A percentile compares a stretch with the other conserved stretches of the same genome.
phyloP scores from a whole-genome alignment of 2,888 invertebrate species.

The Salticus scenicus region DNA sequence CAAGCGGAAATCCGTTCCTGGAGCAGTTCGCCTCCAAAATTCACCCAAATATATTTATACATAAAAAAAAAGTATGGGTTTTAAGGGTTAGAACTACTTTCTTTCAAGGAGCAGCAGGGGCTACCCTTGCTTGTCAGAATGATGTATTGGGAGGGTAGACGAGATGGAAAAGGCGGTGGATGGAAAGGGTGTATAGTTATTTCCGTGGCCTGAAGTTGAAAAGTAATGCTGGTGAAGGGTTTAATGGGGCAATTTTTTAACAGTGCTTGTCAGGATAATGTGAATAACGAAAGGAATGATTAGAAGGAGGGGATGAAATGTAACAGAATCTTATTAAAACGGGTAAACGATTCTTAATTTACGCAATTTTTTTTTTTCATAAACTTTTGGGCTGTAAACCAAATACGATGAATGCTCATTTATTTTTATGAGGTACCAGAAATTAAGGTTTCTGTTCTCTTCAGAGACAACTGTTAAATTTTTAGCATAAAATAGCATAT shows the following conservation, averaged over 20 bases:
- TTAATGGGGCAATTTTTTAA: conserved; percentile 5
- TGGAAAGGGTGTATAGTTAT: not conserved
- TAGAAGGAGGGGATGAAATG: not conserved
- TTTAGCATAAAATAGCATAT: too few relatives aligned
- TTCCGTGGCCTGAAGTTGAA: conserved; percentile 4
- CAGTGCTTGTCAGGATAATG: not conserved
- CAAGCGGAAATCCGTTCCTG: conserved; percentile 41
- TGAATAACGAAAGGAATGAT: too few relatives aligned
- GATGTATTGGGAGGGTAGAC: not conserved
- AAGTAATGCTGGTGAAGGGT: not conserved
- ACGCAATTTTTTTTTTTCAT: too few relatives aligned
- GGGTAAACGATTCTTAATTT: not conserved
- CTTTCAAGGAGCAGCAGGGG: not conserved
- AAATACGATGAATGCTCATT: too few relatives aligned
- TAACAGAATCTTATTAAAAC: not conserved
- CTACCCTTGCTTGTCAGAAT: not conserved
- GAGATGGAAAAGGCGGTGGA: not conserved
- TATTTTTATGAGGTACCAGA: too few relatives aligned
- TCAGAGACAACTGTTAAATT: too few relatives aligned
- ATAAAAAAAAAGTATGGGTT: conserved; percentile 8
- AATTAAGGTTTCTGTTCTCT: too few relatives aligned
- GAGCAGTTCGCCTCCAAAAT: conserved; percentile 4
- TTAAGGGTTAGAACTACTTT: not conserved
- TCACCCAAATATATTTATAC: not conserved
- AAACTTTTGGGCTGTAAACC: too few relatives aligned